Percentiles rank a stretch among this genome's conserved stretches.
phyloP scores from a whole-genome alignment of 2,888 invertebrate genomes.

The Abrostola triplasia region DNA sequence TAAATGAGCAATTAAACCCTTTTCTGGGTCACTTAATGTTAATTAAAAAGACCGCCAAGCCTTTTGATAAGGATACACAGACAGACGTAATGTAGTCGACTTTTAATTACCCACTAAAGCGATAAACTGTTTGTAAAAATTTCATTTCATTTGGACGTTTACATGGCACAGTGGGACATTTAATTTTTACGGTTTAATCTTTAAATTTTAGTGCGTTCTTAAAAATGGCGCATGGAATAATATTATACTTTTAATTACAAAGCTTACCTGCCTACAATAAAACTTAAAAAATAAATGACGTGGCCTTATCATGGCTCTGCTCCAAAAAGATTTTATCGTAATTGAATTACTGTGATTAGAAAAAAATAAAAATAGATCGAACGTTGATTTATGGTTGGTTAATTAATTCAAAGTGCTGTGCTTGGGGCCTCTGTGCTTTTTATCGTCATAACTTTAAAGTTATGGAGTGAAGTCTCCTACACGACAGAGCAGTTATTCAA shows the following conservation, averaged over 20 bases:
- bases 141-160: slow-evolving; percentile 28
- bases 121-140: slow-evolving; percentile 47
- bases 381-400: slow-evolving; percentile 52
- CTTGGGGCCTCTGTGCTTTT: slow-evolving; percentile 41
- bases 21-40: slow-evolving; percentile 58
- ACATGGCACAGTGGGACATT: slow-evolving; percentile 13
- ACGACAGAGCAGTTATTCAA: slow-evolving; percentile 28
- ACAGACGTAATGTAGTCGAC: slow-evolving; percentile 35
- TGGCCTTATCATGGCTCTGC: slow-evolving; percentile 14
- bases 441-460: slow-evolving; percentile 47
- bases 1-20: slow-evolving; percentile 57
- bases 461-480: slow-evolving; percentile 46
- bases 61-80: slow-evolving; percentile 39
- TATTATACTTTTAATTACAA: slow-evolving; percentile 12
- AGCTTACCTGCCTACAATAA: not conserved
- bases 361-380: slow-evolving; percentile 47
- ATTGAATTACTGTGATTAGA: slow-evolving; percentile 51
- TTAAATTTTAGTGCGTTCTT: slow-evolving; percentile 24
- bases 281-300: slow-evolving; percentile 14
- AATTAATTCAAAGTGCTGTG: slow-evolving; percentile 54
- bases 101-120: slow-evolving; percentile 47
- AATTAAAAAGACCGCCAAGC: slow-evolving; percentile 52
- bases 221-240: slow-evolving; percentile 26
- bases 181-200: slow-evolving; percentile 41
- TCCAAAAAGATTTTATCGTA: slow-evolving; percentile 43